phyloP scores from a whole-genome alignment of 2,797 vertebrate species.

The Pantherophis vulpinus region DNA sequence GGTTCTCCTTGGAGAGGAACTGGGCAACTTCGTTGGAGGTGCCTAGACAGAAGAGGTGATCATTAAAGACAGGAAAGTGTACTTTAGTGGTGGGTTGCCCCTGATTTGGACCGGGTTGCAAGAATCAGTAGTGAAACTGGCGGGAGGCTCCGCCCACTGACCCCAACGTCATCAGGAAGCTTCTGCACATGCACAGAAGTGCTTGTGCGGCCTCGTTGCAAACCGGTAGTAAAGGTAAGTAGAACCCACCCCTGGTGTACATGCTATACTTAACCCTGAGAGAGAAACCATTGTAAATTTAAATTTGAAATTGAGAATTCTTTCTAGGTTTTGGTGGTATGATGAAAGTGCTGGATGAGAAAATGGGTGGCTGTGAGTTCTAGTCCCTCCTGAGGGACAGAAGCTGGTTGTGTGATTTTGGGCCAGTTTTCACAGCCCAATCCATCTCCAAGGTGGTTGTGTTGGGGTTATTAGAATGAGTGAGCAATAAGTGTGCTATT shows the following conservation, averaged over 20 bases:
- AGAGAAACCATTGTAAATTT: neutral
- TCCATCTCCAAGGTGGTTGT: neutral
- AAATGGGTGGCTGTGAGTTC: neutral
- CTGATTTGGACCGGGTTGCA: too few species aligned
- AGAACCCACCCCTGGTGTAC: neutral
- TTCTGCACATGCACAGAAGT: too few species aligned
- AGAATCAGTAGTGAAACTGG: too few species aligned
- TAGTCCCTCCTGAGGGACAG: neutral
- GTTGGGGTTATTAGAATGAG: neutral
- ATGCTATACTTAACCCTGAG: neutral
- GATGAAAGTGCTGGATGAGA: neutral
- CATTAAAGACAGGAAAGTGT: too few species aligned
- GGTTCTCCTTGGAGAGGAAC: constrained; percentile 95
- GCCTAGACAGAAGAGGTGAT: constrained; percentile 66
- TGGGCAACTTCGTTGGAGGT: constrained; percentile 95
- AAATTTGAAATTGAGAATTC: neutral
- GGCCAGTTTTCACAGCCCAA: neutral
- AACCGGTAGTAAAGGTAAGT: too few species aligned
- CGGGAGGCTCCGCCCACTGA: too few species aligned
- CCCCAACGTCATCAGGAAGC: too few species aligned
- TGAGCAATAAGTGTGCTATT: neutral
- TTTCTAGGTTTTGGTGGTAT: neutral
- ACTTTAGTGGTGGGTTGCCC: too few species aligned
- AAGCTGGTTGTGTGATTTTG: neutral
- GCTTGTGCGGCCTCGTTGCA: too few species aligned